A percentile compares a stretch with the other conserved stretches of the same genome.
Conservation (phyloP, 92 coral and sea anemone genomes). For the Hydrozoanthus gracilis region DNA sequence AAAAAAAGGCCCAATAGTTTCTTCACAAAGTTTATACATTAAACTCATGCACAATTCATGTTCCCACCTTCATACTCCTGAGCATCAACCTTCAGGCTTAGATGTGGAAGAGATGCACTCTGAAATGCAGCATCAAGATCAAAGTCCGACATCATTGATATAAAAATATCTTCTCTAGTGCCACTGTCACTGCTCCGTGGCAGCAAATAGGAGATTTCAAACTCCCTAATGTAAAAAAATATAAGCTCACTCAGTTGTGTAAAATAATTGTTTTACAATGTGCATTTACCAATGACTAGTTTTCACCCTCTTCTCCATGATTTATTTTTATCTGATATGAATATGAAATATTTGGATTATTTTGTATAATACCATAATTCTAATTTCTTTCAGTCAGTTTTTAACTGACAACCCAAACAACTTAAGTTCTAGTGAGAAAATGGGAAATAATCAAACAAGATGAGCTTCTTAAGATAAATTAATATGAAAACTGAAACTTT, state of each 20-base stretch:
- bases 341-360: no score
- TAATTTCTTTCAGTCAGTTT: no score
- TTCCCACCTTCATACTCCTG: constrained; percentile 69
- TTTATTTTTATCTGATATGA: no score
- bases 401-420: no score
- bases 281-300: neutral
- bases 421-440: no score
- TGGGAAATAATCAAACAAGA: no score
- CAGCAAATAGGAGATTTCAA: constrained; percentile 91
- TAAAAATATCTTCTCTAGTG: constrained; percentile 71
- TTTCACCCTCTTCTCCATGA: no score
- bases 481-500: no score
- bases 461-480: no score
- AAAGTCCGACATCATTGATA: constrained; percentile 90
- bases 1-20: neutral
- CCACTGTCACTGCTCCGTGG: constrained; percentile 79
- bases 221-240: constrained; percentile 64
- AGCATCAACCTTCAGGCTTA: constrained; percentile 82
- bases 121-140: constrained; percentile 95
- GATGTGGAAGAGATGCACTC: constrained; percentile 83
- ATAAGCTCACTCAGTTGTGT: neutral
- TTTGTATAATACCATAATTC: no score
- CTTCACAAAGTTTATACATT: neutral
- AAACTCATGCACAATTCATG: neutral
- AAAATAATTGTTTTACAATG: neutral